Evolutionary conservation across 1,140 invertebrate genomes (phyloP), one percentile per base, ranked within the genome.

Genomic region (Spodoptera frugiperda): DNA sequence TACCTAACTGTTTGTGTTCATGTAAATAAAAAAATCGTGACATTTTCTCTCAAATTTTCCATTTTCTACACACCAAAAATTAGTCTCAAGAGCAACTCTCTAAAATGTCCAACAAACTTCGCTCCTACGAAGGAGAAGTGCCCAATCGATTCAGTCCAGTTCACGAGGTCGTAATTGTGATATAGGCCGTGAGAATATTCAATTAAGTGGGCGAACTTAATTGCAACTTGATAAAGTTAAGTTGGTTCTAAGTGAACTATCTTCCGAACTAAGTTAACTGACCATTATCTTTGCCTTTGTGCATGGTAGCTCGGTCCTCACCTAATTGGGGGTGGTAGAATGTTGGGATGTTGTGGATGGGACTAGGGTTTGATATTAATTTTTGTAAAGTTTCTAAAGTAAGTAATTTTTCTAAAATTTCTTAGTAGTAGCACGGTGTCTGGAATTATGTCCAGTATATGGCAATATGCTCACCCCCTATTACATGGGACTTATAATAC

Each of bases 221-320:
- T 92, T 92, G 89, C 87, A 89, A 91, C 87, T 93, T 93, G 91
- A 93, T 91, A 93, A 91, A 92, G 89, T 91, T 89, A 91, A 89
- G 87, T 89, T 88, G 78, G 83, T 77, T 87, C 87, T 91, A 93
- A 93, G 91, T 93, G 91, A 93, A 92, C 90, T 91, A 92, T 93
- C 91, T 93, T 93, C 84, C 67, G 87, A 91, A 91, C 89, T 90
- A 87, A 92, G 91, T 93, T 93, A 92, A 88, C 90, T 89, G 91
- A 88, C 91, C 90, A 92, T 92, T 92, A 93, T 93, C 90, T 91
- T 87, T 90, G 91, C 91, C 91, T 93, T 93, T 93, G 91, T 93
- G 88, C 88, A 67, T 81, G 82, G 87, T 89, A 83, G 87, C 89
- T 84, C 84, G 81, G 82, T 79, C 77, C 85, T 82, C 78, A 74